Evolutionary conservation across 2,113 vertebrate species (phyloP).

Genomic region (Calonectris borealis): DNA sequence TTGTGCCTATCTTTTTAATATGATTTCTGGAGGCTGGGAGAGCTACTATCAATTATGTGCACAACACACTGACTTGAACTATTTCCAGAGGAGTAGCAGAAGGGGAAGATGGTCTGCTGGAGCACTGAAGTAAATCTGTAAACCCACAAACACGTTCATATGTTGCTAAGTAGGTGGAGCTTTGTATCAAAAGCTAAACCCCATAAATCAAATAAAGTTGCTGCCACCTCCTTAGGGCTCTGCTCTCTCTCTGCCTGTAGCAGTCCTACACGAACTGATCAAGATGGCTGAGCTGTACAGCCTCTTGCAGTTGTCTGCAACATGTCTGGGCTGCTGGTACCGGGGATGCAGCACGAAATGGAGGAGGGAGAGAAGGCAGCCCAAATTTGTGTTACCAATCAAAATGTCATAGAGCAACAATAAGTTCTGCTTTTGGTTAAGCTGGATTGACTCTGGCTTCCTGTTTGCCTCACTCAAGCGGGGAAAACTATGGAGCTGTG

Average conservation of each 20-base stretch:
- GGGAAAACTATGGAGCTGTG: not conserved
- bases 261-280: not conserved
- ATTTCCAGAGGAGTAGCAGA: conserved; percentile 27
- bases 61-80: not conserved
- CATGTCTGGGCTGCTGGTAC: not conserved
- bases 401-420: not conserved
- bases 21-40: not conserved
- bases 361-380: not conserved
- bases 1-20: not conserved
- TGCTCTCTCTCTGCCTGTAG: not conserved
- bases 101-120: not conserved
- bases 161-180: not conserved
- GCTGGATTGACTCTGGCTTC: not conserved
- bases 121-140: not conserved
- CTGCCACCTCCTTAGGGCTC: not conserved
- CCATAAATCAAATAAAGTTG: not conserved
- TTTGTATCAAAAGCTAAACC: not conserved
- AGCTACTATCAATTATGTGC: not conserved
- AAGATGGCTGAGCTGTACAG: not conserved
- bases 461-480: not conserved
- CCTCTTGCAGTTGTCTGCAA: not conserved
- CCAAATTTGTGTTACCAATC: not conserved
- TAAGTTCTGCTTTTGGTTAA: not conserved
- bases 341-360: rapidly evolving
- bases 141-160: not conserved